Percentiles rank a stretch among this genome's conserved stretches.
phyloP scores from a whole-genome alignment of 2,113 vertebrate species.

The Hippocampus mohnikei region DNA sequence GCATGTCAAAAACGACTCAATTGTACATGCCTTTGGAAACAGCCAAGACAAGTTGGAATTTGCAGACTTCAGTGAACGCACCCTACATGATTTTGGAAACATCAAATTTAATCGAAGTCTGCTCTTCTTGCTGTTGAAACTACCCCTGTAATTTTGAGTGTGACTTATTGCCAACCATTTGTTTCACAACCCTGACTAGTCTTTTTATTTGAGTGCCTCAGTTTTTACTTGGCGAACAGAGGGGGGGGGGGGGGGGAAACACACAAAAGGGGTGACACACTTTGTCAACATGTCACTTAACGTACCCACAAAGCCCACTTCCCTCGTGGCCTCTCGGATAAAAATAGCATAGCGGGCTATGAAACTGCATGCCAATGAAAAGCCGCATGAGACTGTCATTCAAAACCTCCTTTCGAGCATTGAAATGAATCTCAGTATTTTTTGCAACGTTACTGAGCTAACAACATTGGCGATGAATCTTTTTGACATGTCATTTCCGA shows the following conservation, averaged over 20 bases:
- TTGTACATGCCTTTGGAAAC: too few species aligned
- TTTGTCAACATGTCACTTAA: not conserved
- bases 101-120: too few species aligned
- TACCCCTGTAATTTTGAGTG: not conserved
- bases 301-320: conserved; percentile 1
- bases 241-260: too few species aligned
- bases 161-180: not conserved
- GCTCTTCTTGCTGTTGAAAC: not conserved
- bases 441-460: not conserved
- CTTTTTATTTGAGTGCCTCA: not conserved
- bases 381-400: not conserved
- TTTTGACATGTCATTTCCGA: not conserved
- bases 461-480: not conserved
- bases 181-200: not conserved
- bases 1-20: too few species aligned
- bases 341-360: not conserved
- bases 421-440: not conserved
- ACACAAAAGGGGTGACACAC: not conserved
- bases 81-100: not conserved
- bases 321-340: not conserved
- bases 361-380: conserved; percentile 7
- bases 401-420: not conserved
- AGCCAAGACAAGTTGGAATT: too few species aligned
- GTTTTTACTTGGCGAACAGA: not conserved
- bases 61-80: too few species aligned